These are phyloP conservation scores for Cosmia trapezina DNA, from an alignment of 2,888 invertebrate genomes.

Conservation along the genomic window DNA sequence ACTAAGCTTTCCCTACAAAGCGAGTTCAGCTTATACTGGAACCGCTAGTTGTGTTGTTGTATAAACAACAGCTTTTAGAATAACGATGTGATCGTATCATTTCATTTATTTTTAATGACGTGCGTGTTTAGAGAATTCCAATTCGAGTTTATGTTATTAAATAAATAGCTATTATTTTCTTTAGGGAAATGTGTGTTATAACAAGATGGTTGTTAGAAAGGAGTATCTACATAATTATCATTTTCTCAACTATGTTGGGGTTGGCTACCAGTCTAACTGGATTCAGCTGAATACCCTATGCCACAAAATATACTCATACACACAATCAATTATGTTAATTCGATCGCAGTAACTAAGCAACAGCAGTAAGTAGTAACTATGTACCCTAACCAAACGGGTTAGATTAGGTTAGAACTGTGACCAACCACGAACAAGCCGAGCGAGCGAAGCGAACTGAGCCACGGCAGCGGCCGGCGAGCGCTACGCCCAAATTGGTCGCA, in stretches of 20 bases:
- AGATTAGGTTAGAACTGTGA: not conserved
- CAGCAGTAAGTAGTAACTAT: not conserved
- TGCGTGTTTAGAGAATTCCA: slow-evolving; percentile 32
- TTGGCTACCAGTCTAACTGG: too few relatives aligned
- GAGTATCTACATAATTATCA: too few relatives aligned
- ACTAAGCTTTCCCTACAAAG: not conserved
- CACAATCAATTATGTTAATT: too few relatives aligned
- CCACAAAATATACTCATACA: too few relatives aligned
- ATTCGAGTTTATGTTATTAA: slow-evolving; percentile 15
- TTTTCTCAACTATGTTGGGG: too few relatives aligned
- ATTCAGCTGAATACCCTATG: too few relatives aligned
- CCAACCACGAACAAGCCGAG: too few relatives aligned
- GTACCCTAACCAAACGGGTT: not conserved
- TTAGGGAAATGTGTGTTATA: not conserved
- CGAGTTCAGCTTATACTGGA: not conserved
- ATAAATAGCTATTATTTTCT: slow-evolving; percentile 33
- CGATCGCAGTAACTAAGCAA: too few relatives aligned
- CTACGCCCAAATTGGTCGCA: not conserved
- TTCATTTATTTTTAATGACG: slow-evolving; percentile 49
- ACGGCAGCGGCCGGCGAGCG: not conserved
- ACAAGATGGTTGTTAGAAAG: not conserved
- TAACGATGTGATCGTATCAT: slow-evolving; percentile 40
- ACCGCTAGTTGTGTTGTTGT: not conserved
- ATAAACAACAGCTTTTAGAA: not conserved
- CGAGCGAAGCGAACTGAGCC: too few relatives aligned